Evolutionary conservation across 1,140 invertebrate species (phyloP).

Genomic region (Heliconius nattereri): DNA sequence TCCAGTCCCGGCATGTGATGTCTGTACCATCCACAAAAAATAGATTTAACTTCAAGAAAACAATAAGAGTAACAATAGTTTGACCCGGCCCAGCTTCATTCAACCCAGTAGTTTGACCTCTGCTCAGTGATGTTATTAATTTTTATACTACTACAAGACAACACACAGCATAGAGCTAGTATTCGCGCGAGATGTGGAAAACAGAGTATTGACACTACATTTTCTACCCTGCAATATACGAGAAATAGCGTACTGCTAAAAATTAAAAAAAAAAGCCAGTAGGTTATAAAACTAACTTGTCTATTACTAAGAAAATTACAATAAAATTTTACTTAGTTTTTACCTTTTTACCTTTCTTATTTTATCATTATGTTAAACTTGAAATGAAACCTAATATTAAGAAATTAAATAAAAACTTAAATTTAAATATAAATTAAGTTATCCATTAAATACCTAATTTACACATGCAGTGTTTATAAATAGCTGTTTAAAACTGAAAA

Average conservation of each 20-base stretch:
- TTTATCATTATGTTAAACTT: not conserved
- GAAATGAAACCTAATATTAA: not conserved
- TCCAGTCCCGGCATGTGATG: not conserved
- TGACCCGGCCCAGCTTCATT: too few relatives aligned
- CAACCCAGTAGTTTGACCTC: too few relatives aligned
- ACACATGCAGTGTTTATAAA: not conserved
- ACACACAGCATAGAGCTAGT: too few relatives aligned
- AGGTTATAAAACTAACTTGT: not conserved
- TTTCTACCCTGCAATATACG: too few relatives aligned
- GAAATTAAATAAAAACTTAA: not conserved
- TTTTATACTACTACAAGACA: too few relatives aligned
- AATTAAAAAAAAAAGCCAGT: not conserved
- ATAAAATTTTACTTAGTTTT: not conserved
- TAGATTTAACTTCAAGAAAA: not conserved
- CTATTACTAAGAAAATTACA: not conserved
- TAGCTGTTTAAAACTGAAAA: conserved; percentile 11
- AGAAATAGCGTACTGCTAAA: not conserved
- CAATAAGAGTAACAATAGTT: too few relatives aligned
- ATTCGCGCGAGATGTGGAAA: too few relatives aligned
- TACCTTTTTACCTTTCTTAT: not conserved
- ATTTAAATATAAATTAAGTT: conserved; percentile 1
- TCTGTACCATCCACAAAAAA: not conserved
- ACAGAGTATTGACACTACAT: too few relatives aligned
- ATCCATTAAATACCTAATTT: not conserved
- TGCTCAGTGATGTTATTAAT: too few relatives aligned